Evolutionary conservation across 2,888 invertebrate genomes (phyloP), one percentile per base, ranked within the genome.

Genomic region (Ormyrus rosae): DNA sequence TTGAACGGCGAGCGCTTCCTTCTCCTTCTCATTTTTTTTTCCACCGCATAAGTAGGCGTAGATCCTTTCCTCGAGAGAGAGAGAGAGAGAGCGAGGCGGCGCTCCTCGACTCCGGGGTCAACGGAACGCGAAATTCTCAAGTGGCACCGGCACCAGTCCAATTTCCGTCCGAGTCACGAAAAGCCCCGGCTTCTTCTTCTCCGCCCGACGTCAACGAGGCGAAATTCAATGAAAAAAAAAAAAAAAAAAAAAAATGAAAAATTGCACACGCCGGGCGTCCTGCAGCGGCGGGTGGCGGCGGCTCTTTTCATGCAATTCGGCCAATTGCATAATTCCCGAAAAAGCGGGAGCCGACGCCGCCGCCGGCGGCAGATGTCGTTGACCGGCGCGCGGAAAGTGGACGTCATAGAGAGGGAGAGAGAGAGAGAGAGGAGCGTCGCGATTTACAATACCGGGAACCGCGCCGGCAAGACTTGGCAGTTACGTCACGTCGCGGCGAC

Each of bases 401-500:
- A 68, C 53, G 60, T 68, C 51, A 11, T 55, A 67, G 58, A 60
- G 45, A 55, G 73, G 76, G 60, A 81, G 80, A 80, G 65, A 79
- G 69, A 79, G 69, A 74, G 77, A 83, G 69, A 81, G 75, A 70
- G 80, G 68, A 81, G 78, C 75, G 77, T 55, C 82, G 77, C 85
- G 88, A 88, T 90, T 55, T 83, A 78, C 85, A 88, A 88, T 90
- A 89, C 90, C 86, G 85, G 85, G 89, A 89, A 89, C 88, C 87
- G 87, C 86, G 86, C 79, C 85, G 13, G 10, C 19, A 86, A 83
- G 85, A 86, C 88, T 90, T 90, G 86, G 86, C 87, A 89, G 89
- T 89, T 90, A 86, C 89, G 87, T 90, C 90, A 90, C 90, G 90
- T 90, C 88, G 90, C 90, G 89, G 90, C 89, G 86, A 90, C 89